These are phyloP conservation scores for Montipora efflorescens DNA, from an alignment of 64 coral and sea anemone species.

Conservation along the genomic window DNA sequence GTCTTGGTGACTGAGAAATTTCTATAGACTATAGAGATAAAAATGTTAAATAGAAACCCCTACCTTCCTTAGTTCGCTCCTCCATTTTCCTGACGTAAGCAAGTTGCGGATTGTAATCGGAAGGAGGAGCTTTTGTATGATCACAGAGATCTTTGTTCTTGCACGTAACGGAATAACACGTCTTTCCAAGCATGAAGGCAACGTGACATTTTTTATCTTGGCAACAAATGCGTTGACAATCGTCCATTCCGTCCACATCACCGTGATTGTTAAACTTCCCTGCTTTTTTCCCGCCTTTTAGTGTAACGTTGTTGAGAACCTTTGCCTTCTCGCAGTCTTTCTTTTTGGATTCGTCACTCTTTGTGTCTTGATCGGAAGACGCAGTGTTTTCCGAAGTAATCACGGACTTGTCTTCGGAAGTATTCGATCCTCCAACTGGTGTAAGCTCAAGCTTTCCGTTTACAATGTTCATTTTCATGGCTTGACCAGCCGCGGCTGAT, in stretches of 20 bases:
- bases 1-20: too few relatives aligned
- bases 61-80: conserved; percentile 4
- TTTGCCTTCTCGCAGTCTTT: conserved; percentile 65
- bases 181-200: conserved; percentile 93
- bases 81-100: conserved; percentile 85
- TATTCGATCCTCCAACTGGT: conserved; percentile 51
- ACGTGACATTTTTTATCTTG: conserved; percentile 76
- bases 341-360: conserved; percentile 24
- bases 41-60: neutral
- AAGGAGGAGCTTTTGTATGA: conserved; percentile 80
- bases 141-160: conserved; percentile 93
- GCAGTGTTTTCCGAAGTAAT: neutral
- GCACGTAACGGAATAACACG: conserved; percentile 86
- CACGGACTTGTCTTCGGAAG: conserved; percentile 10
- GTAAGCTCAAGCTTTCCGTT: conserved; percentile 87
- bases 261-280: conserved; percentile 89
- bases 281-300: conserved; percentile 88
- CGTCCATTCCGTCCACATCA: conserved; percentile 87
- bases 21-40: neutral
- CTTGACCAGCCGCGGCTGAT: conserved; percentile 80
- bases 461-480: conserved; percentile 87
- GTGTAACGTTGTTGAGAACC: conserved; percentile 83
- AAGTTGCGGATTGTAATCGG: conserved; percentile 84
- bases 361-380: neutral
- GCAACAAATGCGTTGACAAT: conserved; percentile 80